These are phyloP conservation scores for Garra rufa DNA, from an alignment of 2,113 vertebrate species.

Conservation along the genomic window DNA sequence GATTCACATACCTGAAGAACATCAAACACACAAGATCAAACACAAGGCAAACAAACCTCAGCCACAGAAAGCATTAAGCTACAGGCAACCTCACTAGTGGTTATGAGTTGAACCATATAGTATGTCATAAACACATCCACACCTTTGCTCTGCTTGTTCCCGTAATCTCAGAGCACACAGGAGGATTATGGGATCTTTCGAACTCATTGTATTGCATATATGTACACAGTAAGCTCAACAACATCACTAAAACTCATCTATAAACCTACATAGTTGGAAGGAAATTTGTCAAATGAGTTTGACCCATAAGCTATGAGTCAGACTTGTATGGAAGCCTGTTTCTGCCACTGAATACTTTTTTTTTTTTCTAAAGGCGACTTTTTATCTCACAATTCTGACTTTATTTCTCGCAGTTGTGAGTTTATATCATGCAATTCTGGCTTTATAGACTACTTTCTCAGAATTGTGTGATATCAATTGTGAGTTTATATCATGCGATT, in stretches of 20 bases:
- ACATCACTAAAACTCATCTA: neutral
- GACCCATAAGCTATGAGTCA: neutral
- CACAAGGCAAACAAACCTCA: neutral
- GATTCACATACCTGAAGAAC: slow-evolving; percentile 57
- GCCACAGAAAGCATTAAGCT: neutral
- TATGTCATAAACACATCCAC: slow-evolving; percentile 7
- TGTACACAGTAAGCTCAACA: neutral
- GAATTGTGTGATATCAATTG: too few species aligned
- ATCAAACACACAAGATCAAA: slow-evolving; percentile 37
- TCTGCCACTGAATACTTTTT: too few species aligned
- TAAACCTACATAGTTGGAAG: neutral
- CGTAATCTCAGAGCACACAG: slow-evolving; percentile 14
- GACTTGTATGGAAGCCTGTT: too few species aligned
- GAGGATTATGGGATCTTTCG: neutral
- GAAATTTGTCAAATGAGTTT: neutral
- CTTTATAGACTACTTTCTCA: too few species aligned
- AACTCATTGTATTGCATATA: neutral
- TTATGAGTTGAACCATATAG: neutral
- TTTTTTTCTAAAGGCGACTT: too few species aligned
- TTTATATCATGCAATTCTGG: too few species aligned
- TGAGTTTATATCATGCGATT: too few species aligned
- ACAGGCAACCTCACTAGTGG: neutral
- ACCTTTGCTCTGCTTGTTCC: neutral
- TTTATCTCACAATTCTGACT: too few species aligned
- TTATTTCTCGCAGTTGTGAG: too few species aligned